These are phyloP conservation scores for Apotomis betuletana DNA, from an alignment of 2,888 invertebrate species.

Conservation along the genomic window DNA sequence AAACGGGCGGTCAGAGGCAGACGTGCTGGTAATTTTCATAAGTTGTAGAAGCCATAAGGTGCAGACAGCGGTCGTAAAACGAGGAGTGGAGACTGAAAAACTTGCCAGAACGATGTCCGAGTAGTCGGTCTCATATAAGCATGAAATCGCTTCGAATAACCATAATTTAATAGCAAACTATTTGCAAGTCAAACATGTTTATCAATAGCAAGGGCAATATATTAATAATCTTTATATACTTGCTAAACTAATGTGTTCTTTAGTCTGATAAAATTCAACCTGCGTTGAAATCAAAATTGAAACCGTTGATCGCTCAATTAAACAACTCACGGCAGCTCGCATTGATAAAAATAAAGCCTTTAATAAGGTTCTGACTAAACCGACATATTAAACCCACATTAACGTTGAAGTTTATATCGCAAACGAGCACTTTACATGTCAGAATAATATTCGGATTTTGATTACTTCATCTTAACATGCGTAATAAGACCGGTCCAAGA, in stretches of 20 bases:
- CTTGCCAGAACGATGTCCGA: constrained; percentile 15
- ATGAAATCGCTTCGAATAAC: constrained; percentile 21
- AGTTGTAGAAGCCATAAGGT: constrained; percentile 37
- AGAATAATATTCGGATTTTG: constrained; percentile 18
- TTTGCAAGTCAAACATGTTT: constrained; percentile 17
- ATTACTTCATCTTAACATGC: neutral
- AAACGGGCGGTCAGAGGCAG: constrained; percentile 30
- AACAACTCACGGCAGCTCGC: constrained; percentile 3
- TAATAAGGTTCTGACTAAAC: constrained; percentile 29
- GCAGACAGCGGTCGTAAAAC: constrained; percentile 36
- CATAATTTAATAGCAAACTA: constrained; percentile 26
- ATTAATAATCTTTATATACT: constrained; percentile 10
- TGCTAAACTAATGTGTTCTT: neutral
- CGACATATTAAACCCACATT: constrained; percentile 33
- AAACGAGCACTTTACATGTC: constrained; percentile 35
- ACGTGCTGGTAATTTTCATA: constrained; percentile 37
- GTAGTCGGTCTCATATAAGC: constrained; percentile 13
- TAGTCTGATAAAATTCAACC: neutral
- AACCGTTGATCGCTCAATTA: constrained; percentile 18
- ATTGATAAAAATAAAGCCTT: constrained; percentile 32
- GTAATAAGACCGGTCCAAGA: constrained; percentile 5
- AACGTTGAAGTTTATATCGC: constrained; percentile 32
- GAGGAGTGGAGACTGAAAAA: constrained; percentile 24
- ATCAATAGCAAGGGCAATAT: neutral
- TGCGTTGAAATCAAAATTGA: neutral